A percentile compares a stretch with the other conserved stretches of the same genome.
Conservation (phyloP, 2,888 invertebrate species). For the Osedax frankpressi region DNA sequence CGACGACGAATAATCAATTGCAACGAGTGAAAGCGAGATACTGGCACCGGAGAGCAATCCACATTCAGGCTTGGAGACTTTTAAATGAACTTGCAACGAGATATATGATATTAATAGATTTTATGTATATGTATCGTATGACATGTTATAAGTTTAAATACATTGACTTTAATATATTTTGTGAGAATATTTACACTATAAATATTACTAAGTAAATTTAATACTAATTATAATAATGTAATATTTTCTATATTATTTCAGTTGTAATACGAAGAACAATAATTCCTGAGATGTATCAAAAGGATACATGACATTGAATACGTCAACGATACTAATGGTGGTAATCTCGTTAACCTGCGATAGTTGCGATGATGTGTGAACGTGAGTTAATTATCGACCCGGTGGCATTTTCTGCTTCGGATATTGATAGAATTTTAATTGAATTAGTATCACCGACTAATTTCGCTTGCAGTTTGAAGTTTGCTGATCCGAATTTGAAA, state of each 20-base stretch:
- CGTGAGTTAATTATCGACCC: not conserved
- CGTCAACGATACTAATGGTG: too few species aligned
- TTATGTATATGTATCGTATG: too few species aligned
- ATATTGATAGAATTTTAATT: not conserved
- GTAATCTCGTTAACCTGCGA: not conserved
- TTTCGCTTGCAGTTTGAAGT: not conserved
- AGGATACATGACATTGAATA: too few species aligned
- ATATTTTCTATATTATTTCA: not conserved
- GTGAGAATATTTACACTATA: too few species aligned
- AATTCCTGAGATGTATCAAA: too few species aligned
- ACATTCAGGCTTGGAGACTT: not conserved
- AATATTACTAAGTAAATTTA: too few species aligned
- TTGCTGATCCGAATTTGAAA: not conserved
- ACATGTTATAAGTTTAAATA: too few species aligned
- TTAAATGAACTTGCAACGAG: not conserved
- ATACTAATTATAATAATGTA: too few species aligned
- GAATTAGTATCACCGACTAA: not conserved
- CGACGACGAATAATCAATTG: not conserved
- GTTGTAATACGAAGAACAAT: not conserved
- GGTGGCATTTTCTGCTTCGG: not conserved
- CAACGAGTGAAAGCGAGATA: not conserved
- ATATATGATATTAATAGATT: too few species aligned
- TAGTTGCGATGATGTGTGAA: not conserved
- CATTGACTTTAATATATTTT: too few species aligned
- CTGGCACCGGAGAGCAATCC: not conserved